These are phyloP conservation scores for Microchrysa polita DNA, from an alignment of 2,888 invertebrate genomes.

Conservation along the genomic window DNA sequence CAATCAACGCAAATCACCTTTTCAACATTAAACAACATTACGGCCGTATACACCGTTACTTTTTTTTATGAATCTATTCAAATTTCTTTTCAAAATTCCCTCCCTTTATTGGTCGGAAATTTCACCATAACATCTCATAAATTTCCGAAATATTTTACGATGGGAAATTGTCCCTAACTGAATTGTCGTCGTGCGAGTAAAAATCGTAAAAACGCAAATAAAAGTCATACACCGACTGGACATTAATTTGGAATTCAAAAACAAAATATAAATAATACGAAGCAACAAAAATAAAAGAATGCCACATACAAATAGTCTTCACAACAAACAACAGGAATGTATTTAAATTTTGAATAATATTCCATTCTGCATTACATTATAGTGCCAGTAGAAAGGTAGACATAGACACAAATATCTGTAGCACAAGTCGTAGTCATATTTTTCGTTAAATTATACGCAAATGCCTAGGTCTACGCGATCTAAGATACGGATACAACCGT, in stretches of 20 bases:
- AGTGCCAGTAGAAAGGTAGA: neutral
- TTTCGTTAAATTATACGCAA: too few relatives aligned
- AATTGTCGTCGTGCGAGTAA: too few relatives aligned
- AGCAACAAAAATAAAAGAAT: neutral
- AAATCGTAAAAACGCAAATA: too few relatives aligned
- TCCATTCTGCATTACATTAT: neutral
- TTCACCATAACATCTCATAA: slow-evolving; percentile 8
- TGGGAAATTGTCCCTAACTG: slow-evolving; percentile 25
- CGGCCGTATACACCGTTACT: too few relatives aligned
- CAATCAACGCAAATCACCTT: too few relatives aligned
- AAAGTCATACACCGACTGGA: neutral
- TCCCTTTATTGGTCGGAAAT: neutral
- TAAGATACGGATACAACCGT: too few relatives aligned
- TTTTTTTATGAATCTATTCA: too few relatives aligned
- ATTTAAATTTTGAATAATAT: slow-evolving; percentile 24
- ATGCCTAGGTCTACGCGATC: too few relatives aligned
- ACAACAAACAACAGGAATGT: slow-evolving; percentile 12
- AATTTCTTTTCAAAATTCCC: neutral
- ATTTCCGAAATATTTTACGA: slow-evolving; percentile 16
- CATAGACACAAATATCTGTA: too few relatives aligned
- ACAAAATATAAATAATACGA: neutral
- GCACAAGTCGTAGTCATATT: too few relatives aligned
- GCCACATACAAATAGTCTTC: too few relatives aligned
- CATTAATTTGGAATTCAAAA: neutral
- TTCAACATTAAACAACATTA: too few relatives aligned